These are phyloP conservation scores for Drosophila pegasa DNA, from an alignment of 2,888 invertebrate species.

Conservation along the genomic window DNA sequence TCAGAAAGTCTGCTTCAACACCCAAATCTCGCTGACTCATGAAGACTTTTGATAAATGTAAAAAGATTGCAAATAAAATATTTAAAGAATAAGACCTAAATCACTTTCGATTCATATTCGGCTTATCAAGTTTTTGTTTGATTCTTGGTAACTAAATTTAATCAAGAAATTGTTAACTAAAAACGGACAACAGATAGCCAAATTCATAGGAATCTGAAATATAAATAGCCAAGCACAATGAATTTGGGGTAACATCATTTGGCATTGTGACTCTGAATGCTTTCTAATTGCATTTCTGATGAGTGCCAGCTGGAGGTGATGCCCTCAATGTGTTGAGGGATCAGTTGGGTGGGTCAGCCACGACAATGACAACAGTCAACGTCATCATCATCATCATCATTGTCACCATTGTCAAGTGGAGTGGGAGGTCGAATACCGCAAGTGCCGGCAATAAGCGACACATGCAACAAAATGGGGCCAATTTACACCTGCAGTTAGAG, in stretches of 20 bases:
- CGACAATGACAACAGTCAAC: constrained; percentile 48
- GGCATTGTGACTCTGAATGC: constrained; percentile 21
- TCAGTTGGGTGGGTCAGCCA: constrained; percentile 48
- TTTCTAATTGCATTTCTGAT: constrained; percentile 74
- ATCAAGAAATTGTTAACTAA: too few relatives aligned
- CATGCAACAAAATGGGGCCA: constrained; percentile 59
- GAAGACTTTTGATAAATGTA: too few relatives aligned
- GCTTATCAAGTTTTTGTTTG: too few relatives aligned
- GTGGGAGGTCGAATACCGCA: constrained; percentile 25
- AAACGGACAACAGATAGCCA: background rate
- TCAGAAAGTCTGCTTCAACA: too few relatives aligned
- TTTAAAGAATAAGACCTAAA: too few relatives aligned
- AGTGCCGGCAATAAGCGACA: constrained; percentile 46
- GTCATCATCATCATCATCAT: constrained; percentile 29
- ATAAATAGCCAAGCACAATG: constrained; percentile 4
- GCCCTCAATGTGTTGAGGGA: constrained; percentile 20
- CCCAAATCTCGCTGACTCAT: too few relatives aligned
- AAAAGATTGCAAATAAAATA: too few relatives aligned
- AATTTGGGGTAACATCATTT: constrained; percentile 28
- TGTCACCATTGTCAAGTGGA: constrained; percentile 22
- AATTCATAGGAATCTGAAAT: background rate
- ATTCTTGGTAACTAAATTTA: too few relatives aligned
- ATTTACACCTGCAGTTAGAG: constrained; percentile 58
- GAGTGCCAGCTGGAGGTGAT: constrained; percentile 36
- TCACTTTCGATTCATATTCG: too few relatives aligned